These are phyloP conservation scores for Rhinogobio ventralis DNA, from an alignment of 2,797 vertebrate species.

Conservation along the genomic window DNA sequence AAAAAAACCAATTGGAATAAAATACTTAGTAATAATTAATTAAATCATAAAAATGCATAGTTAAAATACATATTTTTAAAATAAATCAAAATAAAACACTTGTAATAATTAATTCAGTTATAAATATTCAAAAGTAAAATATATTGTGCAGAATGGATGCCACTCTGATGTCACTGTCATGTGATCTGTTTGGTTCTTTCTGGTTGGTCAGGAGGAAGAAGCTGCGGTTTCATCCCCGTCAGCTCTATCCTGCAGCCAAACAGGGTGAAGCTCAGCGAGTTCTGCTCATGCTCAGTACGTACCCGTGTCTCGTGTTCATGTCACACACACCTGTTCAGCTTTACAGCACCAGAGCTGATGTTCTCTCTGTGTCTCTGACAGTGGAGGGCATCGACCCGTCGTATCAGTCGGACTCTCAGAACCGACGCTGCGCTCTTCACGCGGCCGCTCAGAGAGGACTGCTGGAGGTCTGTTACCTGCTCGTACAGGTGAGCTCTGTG, in stretches of 20 bases:
- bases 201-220: slow-evolving; percentile 83
- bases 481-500: slow-evolving; percentile 81
- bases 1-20: not conserved
- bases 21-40: not conserved
- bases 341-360: not conserved
- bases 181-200: slow-evolving; percentile 15
- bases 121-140: not conserved
- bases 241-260: slow-evolving; percentile 90
- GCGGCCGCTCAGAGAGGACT: slow-evolving; percentile 89
- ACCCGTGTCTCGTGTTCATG: not conserved
- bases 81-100: not conserved
- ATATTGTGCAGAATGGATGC: not conserved
- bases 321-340: not conserved
- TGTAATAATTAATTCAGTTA: not conserved
- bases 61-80: not conserved
- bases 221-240: slow-evolving; percentile 90
- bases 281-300: slow-evolving; percentile 92
- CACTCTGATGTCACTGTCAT: not conserved
- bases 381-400: slow-evolving; percentile 92
- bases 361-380: slow-evolving; percentile 59
- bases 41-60: not conserved
- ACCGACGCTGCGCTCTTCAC: slow-evolving; percentile 87
- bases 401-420: slow-evolving; percentile 90
- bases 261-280: slow-evolving; percentile 93
- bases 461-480: slow-evolving; percentile 89